These are phyloP conservation scores for Tangara arthus DNA, from an alignment of 2,797 vertebrate species.

Conservation along the genomic window DNA sequence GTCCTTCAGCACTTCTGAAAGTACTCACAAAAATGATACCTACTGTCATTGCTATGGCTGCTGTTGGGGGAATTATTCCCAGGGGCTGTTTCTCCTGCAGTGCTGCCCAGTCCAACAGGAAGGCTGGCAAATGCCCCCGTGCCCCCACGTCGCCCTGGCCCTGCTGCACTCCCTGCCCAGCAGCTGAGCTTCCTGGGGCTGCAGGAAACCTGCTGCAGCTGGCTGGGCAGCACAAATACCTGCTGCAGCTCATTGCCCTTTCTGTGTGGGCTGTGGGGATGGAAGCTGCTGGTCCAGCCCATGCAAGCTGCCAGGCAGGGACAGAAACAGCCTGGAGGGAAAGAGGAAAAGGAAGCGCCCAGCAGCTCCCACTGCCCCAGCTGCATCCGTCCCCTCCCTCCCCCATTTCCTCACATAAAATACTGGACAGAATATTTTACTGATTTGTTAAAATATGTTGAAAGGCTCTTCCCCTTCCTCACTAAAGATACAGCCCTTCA, in stretches of 20 bases:
- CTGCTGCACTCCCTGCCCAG: neutral
- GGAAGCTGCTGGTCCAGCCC: neutral
- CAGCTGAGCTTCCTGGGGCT: neutral
- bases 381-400: neutral
- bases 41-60: rapidly evolving
- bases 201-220: neutral
- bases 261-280: neutral
- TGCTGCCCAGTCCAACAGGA: neutral
- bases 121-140: neutral
- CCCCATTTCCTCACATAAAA: neutral
- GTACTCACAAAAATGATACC: neutral
- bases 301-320: neutral
- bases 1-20: neutral
- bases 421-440: neutral
- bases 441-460: neutral
- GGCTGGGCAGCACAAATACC: neutral
- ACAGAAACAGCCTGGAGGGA: neutral
- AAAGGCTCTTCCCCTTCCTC: neutral
- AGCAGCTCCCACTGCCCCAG: neutral
- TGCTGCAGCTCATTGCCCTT: neutral
- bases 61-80: rapidly evolving
- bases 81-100: neutral
- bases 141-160: neutral
- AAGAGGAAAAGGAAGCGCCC: constrained; percentile 9
- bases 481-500: neutral